Evolutionary conservation across 2,797 vertebrate genomes (phyloP), one percentile per base, ranked within the genome.

Genomic region (Anguilla pacifica): DNA sequence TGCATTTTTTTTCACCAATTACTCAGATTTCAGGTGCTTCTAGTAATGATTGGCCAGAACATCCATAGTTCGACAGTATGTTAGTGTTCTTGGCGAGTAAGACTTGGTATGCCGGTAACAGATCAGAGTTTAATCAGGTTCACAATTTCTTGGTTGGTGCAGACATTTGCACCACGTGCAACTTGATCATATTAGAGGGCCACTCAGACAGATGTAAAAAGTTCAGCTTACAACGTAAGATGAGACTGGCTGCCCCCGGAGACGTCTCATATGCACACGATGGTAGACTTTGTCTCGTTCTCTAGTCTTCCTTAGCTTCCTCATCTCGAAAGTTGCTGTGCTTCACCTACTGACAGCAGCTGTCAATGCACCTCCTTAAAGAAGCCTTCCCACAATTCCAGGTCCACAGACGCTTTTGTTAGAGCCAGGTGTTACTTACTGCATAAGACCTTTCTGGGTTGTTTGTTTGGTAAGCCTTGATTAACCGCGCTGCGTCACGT

Each of bases 381-480:
- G 49, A 51, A 70, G 46, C 28, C 19, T 28, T 35, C 70, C 31
- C n/a, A 79, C 39, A 13, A 46, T 79, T 51, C 25, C 17, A 6
- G 46, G 46, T 82, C 79, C 79, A 43, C 22, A 55, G 64, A 15
- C 59, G 39, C 31, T 83, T 87, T 46, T 39, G 35, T 67, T 46
- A 67, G 61, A 57, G 49, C 22, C 19, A 84, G 67, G 28, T 79
- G 61, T 87, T 84, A 35, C 55, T 55, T 67, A 84, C 83, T 51
- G 49, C 81, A 74, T 49, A 31, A 84, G 49, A 74, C 10, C 17
- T 53, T 28, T 67, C 72, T 49, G 59, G 82, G 64, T 84, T 35
- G 31, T 28, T 77, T 84, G 51, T 67, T 39, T 84, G 86, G 55
- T 28, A 46, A 67, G 25, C 82, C 49, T 87, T 74, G 82, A 84